Base-by-base conservation (phyloP, 1,140 invertebrate species). In the Apis dorsata region DNA sequence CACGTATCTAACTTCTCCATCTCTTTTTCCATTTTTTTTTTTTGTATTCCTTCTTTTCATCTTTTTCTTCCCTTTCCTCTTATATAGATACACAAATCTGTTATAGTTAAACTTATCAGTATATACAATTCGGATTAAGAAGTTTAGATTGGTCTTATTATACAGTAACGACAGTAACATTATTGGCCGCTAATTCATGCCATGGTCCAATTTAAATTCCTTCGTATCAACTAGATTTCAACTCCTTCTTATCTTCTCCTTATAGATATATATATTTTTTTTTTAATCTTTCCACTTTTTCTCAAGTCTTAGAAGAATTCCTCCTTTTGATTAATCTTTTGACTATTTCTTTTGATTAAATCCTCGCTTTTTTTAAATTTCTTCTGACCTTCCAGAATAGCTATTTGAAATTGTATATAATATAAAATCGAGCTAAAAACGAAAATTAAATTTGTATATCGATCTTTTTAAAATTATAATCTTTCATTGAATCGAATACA, bases 131-230 rank as follows among this genome's bases (percentile, higher is more conserved):
- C 59, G 83, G 49, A 79, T 84, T 65, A 84, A 84, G 84, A 88
- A 86, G 78, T 73, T 86, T 81, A 88, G 81, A 88, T 84, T 86
- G 77, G 81, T 84, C 79, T 89, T 82, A 88, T 89, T 77, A 24
- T 84, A 84, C 68, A 79, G 49, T 76, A 84, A 71, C 53, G 44
- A 63, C 65, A 44, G 78, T 78, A 84, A 85, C 72, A 49, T 65
- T 86, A 76, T 70, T 63, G 68, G 81, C 68, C 75, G 78, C 72
- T 73, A 84, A 69, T 87, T 81, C 55, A 72, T 72, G 79, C 65
- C 71, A 70, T 88, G 84, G 84, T 88, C 81, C 86, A 60, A 63
- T 88, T 85, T 78, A 13, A 75, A 71, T 66, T 83, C 55, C 28
- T 74, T 76, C 81, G 69, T 70, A 44, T 34, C 57, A 21, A 66